A percentile compares a stretch with the other conserved stretches of the same genome.
phyloP scores from a whole-genome alignment of 1,140 invertebrate genomes.

The Leptoteleia sp. region DNA sequence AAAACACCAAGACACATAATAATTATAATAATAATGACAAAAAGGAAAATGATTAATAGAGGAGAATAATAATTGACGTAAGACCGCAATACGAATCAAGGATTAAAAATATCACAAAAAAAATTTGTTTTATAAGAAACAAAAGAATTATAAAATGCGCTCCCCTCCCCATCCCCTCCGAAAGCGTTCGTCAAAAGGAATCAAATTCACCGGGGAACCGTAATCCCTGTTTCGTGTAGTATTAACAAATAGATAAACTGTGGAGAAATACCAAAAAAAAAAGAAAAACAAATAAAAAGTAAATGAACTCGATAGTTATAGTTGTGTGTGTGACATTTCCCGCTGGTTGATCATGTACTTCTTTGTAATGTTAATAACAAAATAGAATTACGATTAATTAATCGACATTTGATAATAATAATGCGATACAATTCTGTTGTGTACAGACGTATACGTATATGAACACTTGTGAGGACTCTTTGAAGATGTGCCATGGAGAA shows the following conservation, averaged over 20 bases:
- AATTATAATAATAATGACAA: too few relatives aligned
- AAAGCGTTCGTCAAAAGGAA: slow-evolving; percentile 8
- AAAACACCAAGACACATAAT: too few relatives aligned
- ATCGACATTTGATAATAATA: slow-evolving; percentile 32
- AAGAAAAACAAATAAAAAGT: too few relatives aligned
- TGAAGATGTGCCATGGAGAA: too few relatives aligned
- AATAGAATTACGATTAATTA: slow-evolving; percentile 20
- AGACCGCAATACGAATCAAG: too few relatives aligned
- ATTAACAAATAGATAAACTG: slow-evolving; percentile 19
- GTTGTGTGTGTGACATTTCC: slow-evolving; percentile 20
- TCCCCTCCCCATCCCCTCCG: too few relatives aligned
- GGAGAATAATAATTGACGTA: too few relatives aligned
- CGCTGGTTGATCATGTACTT: slow-evolving; percentile 27
- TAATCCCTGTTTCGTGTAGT: slow-evolving; percentile 2
- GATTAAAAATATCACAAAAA: too few relatives aligned
- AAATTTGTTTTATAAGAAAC: slow-evolving; percentile 39
- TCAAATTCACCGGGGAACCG: not conserved
- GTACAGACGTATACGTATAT: slow-evolving; percentile 25
- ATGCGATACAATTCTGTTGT: slow-evolving; percentile 9
- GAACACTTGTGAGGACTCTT: slow-evolving; percentile 7
- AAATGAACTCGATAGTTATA: slow-evolving; percentile 37
- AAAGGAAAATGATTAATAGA: too few relatives aligned
- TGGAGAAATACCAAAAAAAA: slow-evolving; percentile 9
- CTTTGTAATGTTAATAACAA: slow-evolving; percentile 27
- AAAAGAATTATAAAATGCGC: slow-evolving; percentile 7